These are phyloP conservation scores for Erythrolamprus reginae DNA, from an alignment of 2,113 vertebrate species.

Conservation along the genomic window DNA sequence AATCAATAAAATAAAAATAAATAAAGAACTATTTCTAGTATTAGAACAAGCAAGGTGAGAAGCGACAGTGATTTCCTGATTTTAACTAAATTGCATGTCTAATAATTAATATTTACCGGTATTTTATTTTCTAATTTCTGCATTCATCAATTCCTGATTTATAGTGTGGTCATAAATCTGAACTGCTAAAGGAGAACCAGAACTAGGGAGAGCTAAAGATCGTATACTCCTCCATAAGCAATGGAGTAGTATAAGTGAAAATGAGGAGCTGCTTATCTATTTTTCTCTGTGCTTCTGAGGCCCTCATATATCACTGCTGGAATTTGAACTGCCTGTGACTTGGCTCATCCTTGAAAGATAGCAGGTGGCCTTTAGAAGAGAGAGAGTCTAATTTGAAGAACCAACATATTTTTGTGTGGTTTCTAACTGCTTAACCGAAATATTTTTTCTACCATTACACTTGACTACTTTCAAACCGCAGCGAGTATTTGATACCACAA, in stretches of 20 bases:
- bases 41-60: no score
- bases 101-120: background rate
- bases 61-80: no score
- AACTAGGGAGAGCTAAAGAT: background rate
- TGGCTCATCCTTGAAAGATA: slow-evolving; percentile 28
- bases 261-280: background rate
- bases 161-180: background rate
- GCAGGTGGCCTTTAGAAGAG: background rate
- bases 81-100: background rate
- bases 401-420: background rate
- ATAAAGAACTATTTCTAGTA: no score
- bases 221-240: background rate
- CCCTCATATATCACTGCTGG: background rate
- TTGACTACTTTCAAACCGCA: slow-evolving; percentile 17
- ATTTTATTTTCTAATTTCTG: background rate
- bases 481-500: slow-evolving; percentile 17
- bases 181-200: slow-evolving; percentile 18
- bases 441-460: background rate
- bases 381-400: background rate
- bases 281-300: background rate
- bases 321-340: slow-evolving; percentile 29
- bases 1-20: no score
- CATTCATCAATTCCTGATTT: background rate
- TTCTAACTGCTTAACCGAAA: slow-evolving; percentile 21
- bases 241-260: background rate